Conservation (phyloP, 2,797 vertebrate species). For the Poecilia picta region DNA sequence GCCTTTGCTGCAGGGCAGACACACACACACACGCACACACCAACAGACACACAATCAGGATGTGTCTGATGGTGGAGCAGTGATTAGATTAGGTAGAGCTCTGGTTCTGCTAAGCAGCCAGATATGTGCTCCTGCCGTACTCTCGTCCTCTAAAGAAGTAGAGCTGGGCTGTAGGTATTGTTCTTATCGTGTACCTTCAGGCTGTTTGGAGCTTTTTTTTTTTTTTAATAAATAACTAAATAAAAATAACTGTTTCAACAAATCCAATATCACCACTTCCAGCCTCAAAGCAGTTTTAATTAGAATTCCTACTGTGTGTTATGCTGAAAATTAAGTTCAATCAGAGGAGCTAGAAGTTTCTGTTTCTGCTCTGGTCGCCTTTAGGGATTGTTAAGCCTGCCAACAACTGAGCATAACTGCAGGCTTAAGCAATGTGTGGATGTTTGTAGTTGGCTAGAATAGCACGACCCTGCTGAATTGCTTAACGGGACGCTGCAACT, state of each 20-base stretch:
- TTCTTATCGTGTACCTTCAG: conserved; percentile 66
- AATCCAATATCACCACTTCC: conserved; percentile 71
- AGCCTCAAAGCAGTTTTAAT: conserved; percentile 68
- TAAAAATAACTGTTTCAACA: conserved; percentile 70
- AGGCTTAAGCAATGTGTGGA: conserved; percentile 11
- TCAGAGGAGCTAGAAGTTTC: conserved; percentile 43
- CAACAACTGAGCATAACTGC: conserved; percentile 1
- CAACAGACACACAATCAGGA: conserved; percentile 32
- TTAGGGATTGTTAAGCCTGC: conserved; percentile 25
- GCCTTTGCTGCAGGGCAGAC: conserved; percentile 64
- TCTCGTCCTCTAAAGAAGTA: conserved; percentile 40
- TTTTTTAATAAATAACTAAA: background rate
- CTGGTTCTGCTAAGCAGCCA: conserved; percentile 65
- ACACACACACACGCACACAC: conserved; percentile 19
- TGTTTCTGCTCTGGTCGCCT: conserved; percentile 20
- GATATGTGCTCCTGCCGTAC: conserved; percentile 38
- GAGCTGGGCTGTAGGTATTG: conserved; percentile 62
- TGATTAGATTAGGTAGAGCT: conserved; percentile 81
- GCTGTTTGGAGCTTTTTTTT: conserved; percentile 73
- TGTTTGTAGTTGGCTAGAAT: conserved; percentile 21
- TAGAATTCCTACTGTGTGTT: conserved; percentile 60
- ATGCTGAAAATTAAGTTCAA: conserved; percentile 48
- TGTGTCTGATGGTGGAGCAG: conserved; percentile 75
- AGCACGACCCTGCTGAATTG: conserved; percentile 50
- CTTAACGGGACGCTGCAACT: conserved; percentile 28